phyloP scores from a whole-genome alignment of 2,797 vertebrate genomes.

The Pteropus rufus region DNA sequence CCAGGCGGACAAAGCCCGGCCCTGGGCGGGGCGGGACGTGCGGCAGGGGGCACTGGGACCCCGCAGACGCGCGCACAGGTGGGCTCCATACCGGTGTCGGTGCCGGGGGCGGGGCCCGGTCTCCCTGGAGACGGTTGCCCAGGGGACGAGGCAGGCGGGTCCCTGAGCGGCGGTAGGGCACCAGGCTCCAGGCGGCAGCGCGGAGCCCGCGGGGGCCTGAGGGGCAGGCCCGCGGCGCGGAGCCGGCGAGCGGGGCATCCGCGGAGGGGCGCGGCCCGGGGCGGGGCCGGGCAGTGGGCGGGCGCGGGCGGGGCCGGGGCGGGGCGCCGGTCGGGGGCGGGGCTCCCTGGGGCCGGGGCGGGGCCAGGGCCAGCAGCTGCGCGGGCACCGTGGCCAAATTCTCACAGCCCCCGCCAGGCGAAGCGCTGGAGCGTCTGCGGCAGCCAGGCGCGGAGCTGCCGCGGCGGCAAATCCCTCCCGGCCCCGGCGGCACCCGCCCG shows the following conservation, averaged over 20 bases:
- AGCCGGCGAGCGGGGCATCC: background rate
- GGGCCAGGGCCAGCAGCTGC: background rate
- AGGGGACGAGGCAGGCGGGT: conserved; percentile 55
- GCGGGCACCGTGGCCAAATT: conserved; percentile 11
- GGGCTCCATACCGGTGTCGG: conserved; percentile 67
- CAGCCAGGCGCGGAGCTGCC: rapidly evolving
- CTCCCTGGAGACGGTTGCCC: conserved; percentile 70
- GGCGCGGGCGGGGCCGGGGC: background rate
- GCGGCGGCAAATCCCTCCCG: too few relatives aligned
- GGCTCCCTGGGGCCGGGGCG: background rate
- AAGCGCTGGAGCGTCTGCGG: background rate
- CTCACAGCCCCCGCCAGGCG: background rate
- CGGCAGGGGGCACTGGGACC: conserved; percentile 26
- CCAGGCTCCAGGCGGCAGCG: conserved; percentile 2
- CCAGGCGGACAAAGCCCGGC: conserved; percentile 56
- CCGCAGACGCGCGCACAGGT: conserved; percentile 58
- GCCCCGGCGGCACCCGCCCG: background rate
- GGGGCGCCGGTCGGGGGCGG: background rate
- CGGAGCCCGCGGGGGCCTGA: conserved; percentile 12
- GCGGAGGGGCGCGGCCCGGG: conserved; percentile 68
- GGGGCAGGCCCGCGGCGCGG: conserved; percentile 39
- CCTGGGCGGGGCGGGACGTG: background rate
- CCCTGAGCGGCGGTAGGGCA: background rate
- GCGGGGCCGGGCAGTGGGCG: background rate
- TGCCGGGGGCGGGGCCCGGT: conserved; percentile 65